A percentile compares a stretch with the other conserved stretches of the same genome.
Evolutionary conservation across 2,113 vertebrate genomes (phyloP).

Genomic region (Cariama cristata): DNA sequence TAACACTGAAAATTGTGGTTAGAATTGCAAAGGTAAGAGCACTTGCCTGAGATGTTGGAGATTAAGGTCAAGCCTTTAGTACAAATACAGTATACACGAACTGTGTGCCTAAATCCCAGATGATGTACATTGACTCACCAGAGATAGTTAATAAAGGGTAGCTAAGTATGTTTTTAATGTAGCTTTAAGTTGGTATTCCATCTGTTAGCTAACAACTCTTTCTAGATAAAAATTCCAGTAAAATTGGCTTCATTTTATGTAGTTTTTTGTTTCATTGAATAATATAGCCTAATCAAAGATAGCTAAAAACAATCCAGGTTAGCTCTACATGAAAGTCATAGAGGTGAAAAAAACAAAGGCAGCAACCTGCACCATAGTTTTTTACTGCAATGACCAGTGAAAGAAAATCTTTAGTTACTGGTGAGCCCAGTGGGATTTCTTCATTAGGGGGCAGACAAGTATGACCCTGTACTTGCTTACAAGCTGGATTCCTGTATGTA

Average conservation of each 20-base stretch:
- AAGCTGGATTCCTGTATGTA: not conserved
- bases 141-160: not conserved
- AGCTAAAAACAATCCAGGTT: conserved; percentile 6
- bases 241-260: not conserved
- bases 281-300: not conserved
- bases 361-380: not conserved
- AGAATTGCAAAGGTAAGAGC: not conserved
- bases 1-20: not conserved
- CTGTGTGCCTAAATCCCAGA: not conserved
- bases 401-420: not conserved
- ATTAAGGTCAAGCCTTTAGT: not conserved
- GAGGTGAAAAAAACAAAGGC: not conserved
- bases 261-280: not conserved
- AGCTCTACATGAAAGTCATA: not conserved
- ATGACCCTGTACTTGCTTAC: not conserved
- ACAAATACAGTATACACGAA: not conserved
- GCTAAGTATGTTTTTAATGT: not conserved
- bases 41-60: not conserved
- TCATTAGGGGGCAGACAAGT: not conserved
- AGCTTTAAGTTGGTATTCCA: not conserved
- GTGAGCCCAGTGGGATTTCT: not conserved
- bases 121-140: not conserved
- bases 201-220: not conserved
- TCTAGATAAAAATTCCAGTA: not conserved
- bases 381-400: not conserved